A percentile compares a stretch with the other conserved stretches of the same genome.
Conservation (phyloP, 2,888 invertebrate genomes). For the Xestia ashworthii region DNA sequence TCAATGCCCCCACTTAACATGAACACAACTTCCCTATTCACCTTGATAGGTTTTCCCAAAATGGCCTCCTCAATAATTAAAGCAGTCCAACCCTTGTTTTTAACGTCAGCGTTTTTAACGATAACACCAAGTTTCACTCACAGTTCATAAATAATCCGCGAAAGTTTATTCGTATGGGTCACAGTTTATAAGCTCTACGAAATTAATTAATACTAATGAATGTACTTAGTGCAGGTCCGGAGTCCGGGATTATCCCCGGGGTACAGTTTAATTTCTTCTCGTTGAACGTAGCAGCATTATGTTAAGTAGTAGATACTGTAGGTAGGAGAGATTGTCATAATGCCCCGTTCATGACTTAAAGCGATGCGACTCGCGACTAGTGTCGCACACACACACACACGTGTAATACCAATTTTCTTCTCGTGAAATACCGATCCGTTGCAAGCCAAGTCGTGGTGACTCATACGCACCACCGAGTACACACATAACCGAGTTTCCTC, state of each 20-base stretch:
- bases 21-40: constrained; percentile 54
- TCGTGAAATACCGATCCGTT: not conserved
- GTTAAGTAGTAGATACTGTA: constrained; percentile 60
- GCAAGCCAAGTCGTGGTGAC: not conserved
- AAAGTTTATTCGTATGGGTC: constrained; percentile 54
- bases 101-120: constrained; percentile 64
- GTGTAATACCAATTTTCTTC: not conserved
- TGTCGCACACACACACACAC: not conserved
- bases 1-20: constrained; percentile 42
- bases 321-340: constrained; percentile 60
- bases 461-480: not conserved
- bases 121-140: constrained; percentile 71
- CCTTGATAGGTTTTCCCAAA: constrained; percentile 57
- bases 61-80: constrained; percentile 57
- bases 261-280: constrained; percentile 77
- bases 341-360: not conserved
- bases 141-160: constrained; percentile 66
- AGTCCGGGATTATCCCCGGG: constrained; percentile 69
- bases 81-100: constrained; percentile 55
- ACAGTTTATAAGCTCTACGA: constrained; percentile 71
- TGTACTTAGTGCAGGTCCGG: constrained; percentile 69
- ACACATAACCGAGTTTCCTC: too few species aligned
- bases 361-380: not conserved
- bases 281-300: constrained; percentile 73
- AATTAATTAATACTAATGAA: constrained; percentile 80